Evolutionary conservation across 2,888 invertebrate genomes (phyloP), one percentile per base, ranked within the genome.

Genomic region (Perithous albicinctus): DNA sequence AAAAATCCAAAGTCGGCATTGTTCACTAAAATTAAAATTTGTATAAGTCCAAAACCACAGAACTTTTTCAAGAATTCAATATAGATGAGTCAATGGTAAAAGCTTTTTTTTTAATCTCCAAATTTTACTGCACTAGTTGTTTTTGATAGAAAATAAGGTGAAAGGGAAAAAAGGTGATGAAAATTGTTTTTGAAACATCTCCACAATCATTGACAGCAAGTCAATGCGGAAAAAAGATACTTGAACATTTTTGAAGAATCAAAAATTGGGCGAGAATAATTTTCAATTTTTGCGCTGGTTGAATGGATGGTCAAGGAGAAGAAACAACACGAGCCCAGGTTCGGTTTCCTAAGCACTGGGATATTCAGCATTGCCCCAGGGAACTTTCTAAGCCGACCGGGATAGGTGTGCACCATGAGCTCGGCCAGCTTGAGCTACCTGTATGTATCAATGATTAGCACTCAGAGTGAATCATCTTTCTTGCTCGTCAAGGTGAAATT

Each of bases 301-400:
- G 41, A 41, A n/a, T 10, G n/a, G 41, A 41, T 41, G 41, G 12
- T n/a, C 41, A 15, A n/a, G 15, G 43, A 43, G n/a, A 43, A 54
- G 41, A 8, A n/a, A 38, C 32, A 7, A 59, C 48, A 35, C 35
- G 59, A n/a, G n/a, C n/a, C n/a, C 48, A 46, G n/a, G 63, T 74
- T 64, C 70, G 26, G 38, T 78, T 64, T 78, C 20, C 48, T 48
- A 35, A 32, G 72, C 46, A 38, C 29, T 63, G 29, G 29, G 26
- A 70, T n/a, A n/a, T 26, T 48, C 35, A 81, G 59, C 54, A 26
- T 35, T 67, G 69, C 77, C 54, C 78, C 32, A 59, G 82, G 76
- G 54, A 73, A 82, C 82, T 79, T 82, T 82, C 82, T 79, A 79
- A 73, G 75, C 26, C 78, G 78, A 82, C 70, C 82, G 82, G 78